These are phyloP conservation scores for Corapipo altera DNA, from an alignment of 2,113 vertebrate genomes.

Conservation along the genomic window DNA sequence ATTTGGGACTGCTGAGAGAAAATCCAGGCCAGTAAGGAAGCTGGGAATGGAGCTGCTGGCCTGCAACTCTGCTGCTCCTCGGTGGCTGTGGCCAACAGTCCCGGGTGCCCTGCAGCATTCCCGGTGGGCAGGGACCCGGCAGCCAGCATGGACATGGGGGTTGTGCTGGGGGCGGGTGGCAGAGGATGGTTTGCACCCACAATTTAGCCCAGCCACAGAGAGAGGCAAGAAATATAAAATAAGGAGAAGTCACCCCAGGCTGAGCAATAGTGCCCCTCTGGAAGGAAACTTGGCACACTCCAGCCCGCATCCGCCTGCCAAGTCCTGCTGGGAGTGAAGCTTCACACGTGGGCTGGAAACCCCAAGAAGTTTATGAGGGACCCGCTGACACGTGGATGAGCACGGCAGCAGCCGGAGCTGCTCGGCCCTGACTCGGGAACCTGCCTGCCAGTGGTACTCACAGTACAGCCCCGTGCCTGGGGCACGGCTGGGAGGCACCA, in stretches of 20 bases:
- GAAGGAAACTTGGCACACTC: conserved; percentile 18
- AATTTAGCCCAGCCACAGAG: not conserved
- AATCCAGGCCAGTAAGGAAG: conserved; percentile 16
- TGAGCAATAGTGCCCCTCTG: conserved; percentile 1
- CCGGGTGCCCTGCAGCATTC: not conserved
- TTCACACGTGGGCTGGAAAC: not conserved
- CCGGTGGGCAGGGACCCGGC: rapidly evolving
- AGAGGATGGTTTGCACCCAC: not conserved
- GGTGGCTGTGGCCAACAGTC: not conserved
- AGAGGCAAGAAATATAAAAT: not conserved
- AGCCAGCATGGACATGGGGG: rapidly evolving
- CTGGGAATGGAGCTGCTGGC: rapidly evolving
- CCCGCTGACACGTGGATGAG: not conserved
- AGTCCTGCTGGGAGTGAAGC: conserved; percentile 1
- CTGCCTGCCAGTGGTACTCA: not conserved
- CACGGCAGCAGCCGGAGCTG: not conserved
- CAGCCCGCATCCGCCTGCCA: not conserved
- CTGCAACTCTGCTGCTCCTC: not conserved
- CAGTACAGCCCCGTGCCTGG: not conserved
- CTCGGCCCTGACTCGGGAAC: not conserved
- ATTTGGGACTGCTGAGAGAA: not conserved
- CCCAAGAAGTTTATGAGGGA: not conserved
- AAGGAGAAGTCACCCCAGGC: not conserved
- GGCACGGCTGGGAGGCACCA: not conserved
- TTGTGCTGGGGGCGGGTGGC: not conserved